Evolutionary conservation across 2,113 vertebrate genomes (phyloP).

Genomic region (Chlamydotis undulata): DNA sequence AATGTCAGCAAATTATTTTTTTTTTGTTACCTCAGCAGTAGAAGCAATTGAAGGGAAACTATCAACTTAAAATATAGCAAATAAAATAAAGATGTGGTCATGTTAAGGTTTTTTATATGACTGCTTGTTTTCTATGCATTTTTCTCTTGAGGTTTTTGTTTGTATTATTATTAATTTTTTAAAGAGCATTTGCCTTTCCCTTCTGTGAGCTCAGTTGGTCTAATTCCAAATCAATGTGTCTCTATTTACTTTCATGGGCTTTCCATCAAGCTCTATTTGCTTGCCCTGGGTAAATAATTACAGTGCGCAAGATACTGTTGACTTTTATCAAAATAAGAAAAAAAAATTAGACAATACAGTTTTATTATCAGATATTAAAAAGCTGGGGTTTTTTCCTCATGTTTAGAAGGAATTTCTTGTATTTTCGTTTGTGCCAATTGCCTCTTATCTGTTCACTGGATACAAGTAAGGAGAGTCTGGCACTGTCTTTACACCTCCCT

Average conservation of each 20-base stretch:
- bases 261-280: background rate
- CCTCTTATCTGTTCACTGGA: background rate
- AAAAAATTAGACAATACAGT: background rate
- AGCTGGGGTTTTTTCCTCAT: fast-evolving
- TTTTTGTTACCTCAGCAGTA: background rate
- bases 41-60: background rate
- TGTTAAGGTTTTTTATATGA: background rate
- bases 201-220: background rate
- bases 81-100: background rate
- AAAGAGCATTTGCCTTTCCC: background rate
- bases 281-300: background rate
- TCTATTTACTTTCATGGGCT: background rate
- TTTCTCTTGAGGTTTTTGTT: background rate
- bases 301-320: background rate
- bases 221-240: background rate
- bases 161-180: background rate
- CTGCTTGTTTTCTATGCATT: background rate
- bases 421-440: background rate
- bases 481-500: background rate
- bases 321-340: background rate
- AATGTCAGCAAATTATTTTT: background rate
- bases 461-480: background rate
- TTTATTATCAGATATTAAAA: background rate
- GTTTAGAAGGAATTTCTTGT: background rate
- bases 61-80: background rate